Evolutionary conservation across 2,888 invertebrate species (phyloP), one percentile per base, ranked within the genome.

Genomic region (Tupiocoris notatus): DNA sequence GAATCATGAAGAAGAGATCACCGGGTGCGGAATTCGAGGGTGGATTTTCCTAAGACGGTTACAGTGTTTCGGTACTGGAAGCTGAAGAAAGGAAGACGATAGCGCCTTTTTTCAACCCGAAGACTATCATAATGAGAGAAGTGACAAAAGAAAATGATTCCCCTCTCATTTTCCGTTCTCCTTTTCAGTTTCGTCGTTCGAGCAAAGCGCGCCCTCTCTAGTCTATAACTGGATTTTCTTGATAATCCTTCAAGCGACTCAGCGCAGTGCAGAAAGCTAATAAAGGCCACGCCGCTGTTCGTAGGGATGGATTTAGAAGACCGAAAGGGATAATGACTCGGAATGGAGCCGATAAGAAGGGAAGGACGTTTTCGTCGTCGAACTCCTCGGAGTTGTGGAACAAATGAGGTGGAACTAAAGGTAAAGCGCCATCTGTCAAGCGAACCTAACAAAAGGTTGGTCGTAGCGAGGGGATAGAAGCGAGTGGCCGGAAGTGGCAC

Each of bases 331-430:
- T 70, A 70, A 70, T 70, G 70, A 70, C 70, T 70, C 24, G 70
- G 70, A 70, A 70, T 70, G 70, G 70, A 59, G 70, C 59, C 59
- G 70, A 70, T 70, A 70, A 70, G 70, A 59, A 59, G 25, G 24
- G 20, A 24, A 25, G 39, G n/a, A n/a, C n/a, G n/a, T n/a, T n/a
- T n/a, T n/a, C n/a, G n/a, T n/a, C n/a, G n/a, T n/a, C n/a, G n/a
- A 39, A 39, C 39, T 25, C 25, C 18, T 18, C 64, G 2, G 65
- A 65, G 59, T 57, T 22, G 59, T 18, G 24, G 70, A 70, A 70
- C 70, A 70, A 70, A 70, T 70, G 70, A 70, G 70, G 23, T 59
- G 70, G 70, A 70, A 70, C 70, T 58, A 59, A 70, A 70, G 70
- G 70, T 70, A 25, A 70, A 18, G 57, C 67, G 67, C 67, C 67